Base-by-base conservation (phyloP, 2,888 invertebrate species). In the Microctonus hyperodae region DNA sequence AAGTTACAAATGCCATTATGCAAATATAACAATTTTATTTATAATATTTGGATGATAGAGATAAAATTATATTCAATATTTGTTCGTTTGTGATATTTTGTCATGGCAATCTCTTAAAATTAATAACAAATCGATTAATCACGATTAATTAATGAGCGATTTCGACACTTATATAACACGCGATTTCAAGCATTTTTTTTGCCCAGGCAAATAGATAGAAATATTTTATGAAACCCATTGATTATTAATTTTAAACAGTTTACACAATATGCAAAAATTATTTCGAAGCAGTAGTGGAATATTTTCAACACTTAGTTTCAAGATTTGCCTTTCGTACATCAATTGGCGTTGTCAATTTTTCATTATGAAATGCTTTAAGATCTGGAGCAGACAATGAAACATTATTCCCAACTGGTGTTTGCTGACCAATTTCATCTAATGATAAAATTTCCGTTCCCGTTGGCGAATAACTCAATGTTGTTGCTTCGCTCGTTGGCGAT, bases 401-500 rank as follows among this genome's bases (percentile, higher is more conserved):
- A 72, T 62, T 73, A 64, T 57, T 70, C 69, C 64, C 68, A 50
- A 71, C 71, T 22, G 69, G 65, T 60, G 69, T 70, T 35, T 74
- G 73, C 28, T 72, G 70, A 51, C 71, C 74, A 60, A 78, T 79
- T 65, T 81, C 79, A 64, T 80, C 81, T 33, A 80, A 72, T 5
- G 81, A 81, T n/a, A 79, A 68, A 68, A 82, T 76, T 68, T 82
- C 81, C 4, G 80, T 80, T 6, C 75, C 76, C 28, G 80, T 78
- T n/a, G 80, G 79, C 28, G 79, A 81, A 64, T 77, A 82, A 61
- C 79, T 67, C 33, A 71, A 48, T 2, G 73, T 73, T 7, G 77
- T 78, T 9, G 76, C 80, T 57, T 83, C 81, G 70, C 81, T 82
- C 9, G 78, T 80, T 4, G 80, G 80, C 31, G 79, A 83, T 0